Percentiles rank a stretch among this genome's conserved stretches.
Conservation (phyloP, 92 coral and sea anemone genomes). For the Nematostella vectensis region DNA sequence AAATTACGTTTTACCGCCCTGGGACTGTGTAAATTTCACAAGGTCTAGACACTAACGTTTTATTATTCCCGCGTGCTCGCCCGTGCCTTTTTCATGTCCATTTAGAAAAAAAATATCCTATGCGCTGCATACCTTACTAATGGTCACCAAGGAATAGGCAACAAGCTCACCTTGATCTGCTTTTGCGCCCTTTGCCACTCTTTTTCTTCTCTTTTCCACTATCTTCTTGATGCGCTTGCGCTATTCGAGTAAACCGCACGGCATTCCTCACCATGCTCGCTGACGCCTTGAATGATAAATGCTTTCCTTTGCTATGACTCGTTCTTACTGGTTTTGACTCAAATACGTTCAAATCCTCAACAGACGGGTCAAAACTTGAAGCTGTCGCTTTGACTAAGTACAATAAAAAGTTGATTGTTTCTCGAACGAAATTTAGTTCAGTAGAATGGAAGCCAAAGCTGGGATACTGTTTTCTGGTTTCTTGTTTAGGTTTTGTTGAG, state of each 20-base stretch:
- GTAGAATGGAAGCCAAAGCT: slow-evolving; percentile 45
- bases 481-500: slow-evolving; percentile 6
- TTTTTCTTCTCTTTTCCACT: neutral
- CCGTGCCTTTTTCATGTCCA: no score
- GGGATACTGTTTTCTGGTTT: slow-evolving; percentile 12
- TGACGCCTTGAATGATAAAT: slow-evolving; percentile 49
- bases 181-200: neutral
- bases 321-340: slow-evolving; percentile 8
- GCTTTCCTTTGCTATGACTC: slow-evolving; percentile 15
- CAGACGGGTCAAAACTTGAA: slow-evolving; percentile 45
- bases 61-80: no score
- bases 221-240: neutral
- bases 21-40: no score
- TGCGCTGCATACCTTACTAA: no score
- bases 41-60: no score
- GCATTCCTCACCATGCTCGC: slow-evolving; percentile 42
- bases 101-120: no score
- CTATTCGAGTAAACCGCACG: slow-evolving; percentile 4
- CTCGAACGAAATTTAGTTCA: slow-evolving; percentile 54
- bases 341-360: slow-evolving; percentile 49
- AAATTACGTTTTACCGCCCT: no score
- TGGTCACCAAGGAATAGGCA: no score
- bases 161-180: slow-evolving; percentile 9
- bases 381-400: slow-evolving; percentile 41
- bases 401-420: slow-evolving; percentile 30